phyloP scores from a whole-genome alignment of 1,140 invertebrate genomes.

The Medauroidea extradentata region DNA sequence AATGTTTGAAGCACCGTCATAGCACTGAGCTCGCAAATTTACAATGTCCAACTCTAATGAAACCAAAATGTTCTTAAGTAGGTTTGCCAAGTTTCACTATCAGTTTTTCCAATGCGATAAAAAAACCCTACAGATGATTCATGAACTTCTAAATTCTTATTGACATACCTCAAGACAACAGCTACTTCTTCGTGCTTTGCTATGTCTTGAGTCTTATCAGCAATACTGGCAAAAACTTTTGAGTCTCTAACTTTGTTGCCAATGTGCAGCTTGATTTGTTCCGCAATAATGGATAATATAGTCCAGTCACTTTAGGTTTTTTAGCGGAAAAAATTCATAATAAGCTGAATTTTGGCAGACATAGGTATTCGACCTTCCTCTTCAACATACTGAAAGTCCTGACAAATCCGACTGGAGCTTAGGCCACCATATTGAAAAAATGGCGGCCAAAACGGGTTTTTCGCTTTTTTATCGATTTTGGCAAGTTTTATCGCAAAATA shows the following conservation, averaged over 20 bases:
- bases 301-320: no score
- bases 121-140: slow-evolving; percentile 11
- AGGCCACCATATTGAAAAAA: no score
- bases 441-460: no score
- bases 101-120: slow-evolving; percentile 13
- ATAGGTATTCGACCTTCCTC: no score
- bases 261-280: not conserved
- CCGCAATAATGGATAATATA: not conserved
- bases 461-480: no score
- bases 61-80: slow-evolving; percentile 12
- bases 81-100: slow-evolving; percentile 10
- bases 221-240: slow-evolving; percentile 9
- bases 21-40: slow-evolving; percentile 11
- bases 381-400: no score
- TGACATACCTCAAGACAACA: slow-evolving; percentile 11
- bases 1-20: slow-evolving; percentile 4
- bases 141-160: slow-evolving; percentile 12
- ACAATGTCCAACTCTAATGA: slow-evolving; percentile 13
- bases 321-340: no score
- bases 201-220: slow-evolving; percentile 11
- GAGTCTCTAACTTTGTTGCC: slow-evolving; percentile 3
- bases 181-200: slow-evolving; percentile 11
- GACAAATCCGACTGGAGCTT: no score
- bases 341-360: no score
- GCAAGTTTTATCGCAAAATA: no score